phyloP scores from a whole-genome alignment of 2,797 vertebrate species.

The Chelon labrosus region DNA sequence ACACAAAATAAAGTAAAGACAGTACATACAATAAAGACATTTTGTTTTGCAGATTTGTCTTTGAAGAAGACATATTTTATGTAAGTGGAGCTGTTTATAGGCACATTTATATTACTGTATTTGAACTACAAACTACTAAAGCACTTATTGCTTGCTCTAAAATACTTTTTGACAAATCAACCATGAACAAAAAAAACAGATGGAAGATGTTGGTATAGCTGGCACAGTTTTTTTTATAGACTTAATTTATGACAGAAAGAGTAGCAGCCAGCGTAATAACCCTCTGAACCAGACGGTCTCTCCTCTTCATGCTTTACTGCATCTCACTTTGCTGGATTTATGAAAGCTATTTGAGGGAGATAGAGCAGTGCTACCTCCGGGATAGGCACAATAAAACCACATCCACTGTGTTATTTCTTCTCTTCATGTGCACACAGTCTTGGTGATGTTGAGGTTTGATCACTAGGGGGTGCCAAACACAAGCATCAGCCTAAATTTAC shows the following conservation, averaged over 20 bases:
- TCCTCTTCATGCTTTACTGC: not conserved
- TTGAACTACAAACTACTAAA: not conserved
- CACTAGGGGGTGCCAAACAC: conserved; percentile 68
- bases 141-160: not conserved
- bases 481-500: not conserved
- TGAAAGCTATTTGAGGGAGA: not conserved
- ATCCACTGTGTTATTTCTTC: not conserved
- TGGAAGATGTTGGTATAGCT: not conserved
- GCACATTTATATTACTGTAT: not conserved
- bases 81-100: not conserved
- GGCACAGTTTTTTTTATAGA: not conserved
- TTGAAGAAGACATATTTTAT: too few species aligned
- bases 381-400: too few species aligned
- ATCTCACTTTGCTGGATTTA: not conserved
- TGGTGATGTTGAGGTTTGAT: not conserved
- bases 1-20: not conserved
- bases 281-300: not conserved
- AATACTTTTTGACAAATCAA: not conserved
- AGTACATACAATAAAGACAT: too few species aligned
- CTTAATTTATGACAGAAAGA: not conserved
- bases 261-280: not conserved
- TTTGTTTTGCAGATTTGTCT: too few species aligned
- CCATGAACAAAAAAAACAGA: not conserved
- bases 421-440: not conserved
- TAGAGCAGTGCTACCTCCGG: not conserved